phyloP scores from a whole-genome alignment of 1,140 invertebrate genomes.

The Ceratosolen fusciceps region DNA sequence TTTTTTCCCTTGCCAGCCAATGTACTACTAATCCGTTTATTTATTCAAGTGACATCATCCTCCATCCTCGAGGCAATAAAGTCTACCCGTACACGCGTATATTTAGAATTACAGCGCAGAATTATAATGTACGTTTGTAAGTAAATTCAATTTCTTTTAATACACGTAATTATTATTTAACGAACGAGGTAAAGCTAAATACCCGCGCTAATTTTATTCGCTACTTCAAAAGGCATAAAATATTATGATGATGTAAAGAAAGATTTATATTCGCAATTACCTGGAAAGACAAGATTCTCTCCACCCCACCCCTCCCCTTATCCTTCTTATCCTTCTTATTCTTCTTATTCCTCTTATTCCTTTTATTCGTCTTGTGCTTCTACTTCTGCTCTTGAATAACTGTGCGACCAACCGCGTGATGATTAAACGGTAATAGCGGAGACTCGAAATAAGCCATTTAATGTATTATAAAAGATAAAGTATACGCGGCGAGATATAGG shows the following conservation, averaged over 20 bases:
- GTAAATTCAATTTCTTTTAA: neutral
- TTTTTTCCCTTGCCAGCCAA: too few relatives aligned
- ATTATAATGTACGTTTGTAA: neutral
- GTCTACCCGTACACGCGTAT: neutral
- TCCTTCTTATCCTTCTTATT: too few relatives aligned
- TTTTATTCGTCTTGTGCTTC: too few relatives aligned
- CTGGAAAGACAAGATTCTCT: neutral
- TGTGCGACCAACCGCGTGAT: neutral
- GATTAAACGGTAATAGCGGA: conserved; percentile 4
- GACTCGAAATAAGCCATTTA: conserved; percentile 2
- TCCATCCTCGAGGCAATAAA: too few relatives aligned
- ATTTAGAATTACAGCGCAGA: neutral
- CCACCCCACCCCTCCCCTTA: too few relatives aligned
- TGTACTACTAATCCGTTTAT: too few relatives aligned
- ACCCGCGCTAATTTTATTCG: neutral
- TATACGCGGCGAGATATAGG: neutral
- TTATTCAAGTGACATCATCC: too few relatives aligned
- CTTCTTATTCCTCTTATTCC: too few relatives aligned
- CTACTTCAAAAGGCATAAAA: neutral
- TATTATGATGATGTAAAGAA: neutral
- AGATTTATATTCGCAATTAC: neutral
- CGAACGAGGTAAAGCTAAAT: neutral
- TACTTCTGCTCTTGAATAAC: neutral
- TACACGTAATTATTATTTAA: neutral
- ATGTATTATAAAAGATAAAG: conserved; percentile 8